Conservation (phyloP, 2,113 vertebrate genomes). For the Phalacrocorax carbo region DNA sequence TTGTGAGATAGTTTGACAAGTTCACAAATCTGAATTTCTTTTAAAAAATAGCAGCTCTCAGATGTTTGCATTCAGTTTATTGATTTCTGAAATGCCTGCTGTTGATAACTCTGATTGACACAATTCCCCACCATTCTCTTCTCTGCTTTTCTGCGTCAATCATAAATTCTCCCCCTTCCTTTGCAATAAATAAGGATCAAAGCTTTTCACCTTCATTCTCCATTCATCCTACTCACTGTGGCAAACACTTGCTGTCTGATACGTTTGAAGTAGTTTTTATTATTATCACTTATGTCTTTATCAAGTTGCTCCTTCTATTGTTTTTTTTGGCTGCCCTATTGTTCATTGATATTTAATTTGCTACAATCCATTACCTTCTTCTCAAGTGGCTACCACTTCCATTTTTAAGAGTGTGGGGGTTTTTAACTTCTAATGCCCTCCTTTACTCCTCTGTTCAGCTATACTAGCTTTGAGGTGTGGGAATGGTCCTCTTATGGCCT, state of each 20-base stretch:
- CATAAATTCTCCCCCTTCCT: background rate
- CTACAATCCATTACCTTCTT: background rate
- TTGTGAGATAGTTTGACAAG: background rate
- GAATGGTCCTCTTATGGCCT: background rate
- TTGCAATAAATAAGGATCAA: background rate
- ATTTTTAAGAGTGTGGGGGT: accelerated
- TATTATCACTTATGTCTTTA: background rate
- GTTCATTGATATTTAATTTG: background rate
- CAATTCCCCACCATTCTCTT: background rate
- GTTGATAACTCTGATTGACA: background rate
- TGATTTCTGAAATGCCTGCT: background rate
- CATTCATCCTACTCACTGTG: background rate
- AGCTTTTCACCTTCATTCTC: background rate
- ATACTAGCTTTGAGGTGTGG: background rate
- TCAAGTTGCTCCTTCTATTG: background rate
- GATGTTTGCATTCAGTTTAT: background rate
- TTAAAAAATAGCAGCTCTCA: background rate
- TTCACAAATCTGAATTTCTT: background rate
- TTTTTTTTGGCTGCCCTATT: background rate
- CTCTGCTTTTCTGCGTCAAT: background rate
- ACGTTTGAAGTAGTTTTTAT: background rate
- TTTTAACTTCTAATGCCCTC: background rate
- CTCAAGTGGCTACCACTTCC: background rate
- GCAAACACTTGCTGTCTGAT: background rate
- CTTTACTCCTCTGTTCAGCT: background rate